Evolutionary conservation across 2,888 invertebrate species (phyloP), one percentile per base, ranked within the genome.

Genomic region (Melikaiella ostensackeni): DNA sequence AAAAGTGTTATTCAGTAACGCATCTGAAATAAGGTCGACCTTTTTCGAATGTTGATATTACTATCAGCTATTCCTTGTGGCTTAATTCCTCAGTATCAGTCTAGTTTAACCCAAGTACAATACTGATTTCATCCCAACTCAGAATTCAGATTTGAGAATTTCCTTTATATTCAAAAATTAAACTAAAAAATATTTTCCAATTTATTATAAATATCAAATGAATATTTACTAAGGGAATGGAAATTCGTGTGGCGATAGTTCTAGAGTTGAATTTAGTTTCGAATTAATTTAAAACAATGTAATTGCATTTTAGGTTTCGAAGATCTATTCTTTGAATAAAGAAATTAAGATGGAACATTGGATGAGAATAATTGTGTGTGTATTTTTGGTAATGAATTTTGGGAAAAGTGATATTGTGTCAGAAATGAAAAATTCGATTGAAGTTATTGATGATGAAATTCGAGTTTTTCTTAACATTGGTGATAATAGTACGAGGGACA

Each of bases 391-490:
- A 8, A 19, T 50, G 16, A 19, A 30, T 50, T n/a, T 42, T n/a
- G 30, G 16, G 19, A 50, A 50, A 9, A 50, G 30, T 50, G 27
- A 33, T 19, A 16, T 16, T n/a, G n/a, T 3, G 1, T 16, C 46
- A 9, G 21, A 64, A 42, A 4, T 21, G 27, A 30, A n/a, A 5
- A 30, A 50, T 9, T 70, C 19, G n/a, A 6, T 27, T 19, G n/a
- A 24, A 30, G n/a, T 16, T 19, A 5, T 50, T 33, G 73, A 75
- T 1, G 78, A 81, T 21, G 74, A 64, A 13, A 75, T 77, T 0
- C 62, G 63, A 19, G 78, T 75, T 30, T 81, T 79, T 70, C 59
- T 77, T 2, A 84, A 82, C 75, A 78, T 80, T 7, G 77, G 76
- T 19, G 64, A 78, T 8, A 83, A 80, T 6, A 50, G 16, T 4